Base-by-base conservation (phyloP, 2,888 invertebrate genomes). In the Therioaphis trifolii region DNA sequence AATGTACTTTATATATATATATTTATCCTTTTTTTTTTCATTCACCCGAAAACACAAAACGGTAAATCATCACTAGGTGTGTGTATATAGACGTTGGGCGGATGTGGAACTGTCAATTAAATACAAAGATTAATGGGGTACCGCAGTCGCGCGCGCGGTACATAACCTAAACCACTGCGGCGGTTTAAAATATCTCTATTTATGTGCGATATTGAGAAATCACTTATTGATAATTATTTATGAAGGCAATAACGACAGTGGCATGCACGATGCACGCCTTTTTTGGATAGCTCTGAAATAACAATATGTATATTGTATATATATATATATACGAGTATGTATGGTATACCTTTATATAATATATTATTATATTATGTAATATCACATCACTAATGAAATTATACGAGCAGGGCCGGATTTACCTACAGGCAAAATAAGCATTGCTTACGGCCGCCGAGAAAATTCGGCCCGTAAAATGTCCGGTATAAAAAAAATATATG, bases 101-200 rank as follows among this genome's bases (percentile, higher is more conserved):
- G 68, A 69, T 69, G 78, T 55, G 68, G 68, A 40, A 55, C 68
- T 69, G 78, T 78, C 78, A 69, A 78, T 78, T 69, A 55, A 78
- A 78, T 55, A 78, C 68, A 35, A 78, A 68, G 78, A 78, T 78
- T 55, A 78, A 78, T 78, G 68, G 78, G 55, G 18, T 24, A 7
- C 5, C 4, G 29, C 15, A 29, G 46, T 21, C 21, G 14, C 46
- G 12, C 4, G 46, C 46, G 15, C 46, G 11, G n/a, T 49, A 35
- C n/a, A 66, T n/a, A 58, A 66, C 66, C 49, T 63, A 27, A 46
- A 52, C 14, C 18, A 2, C 52, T 21, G 12, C 24, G 4, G 27
- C 43, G 55, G 27, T 78, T 15, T 52, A 40, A 27, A 43, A 55
- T 68, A 78, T 69, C 40, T 69, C 35, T 55, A 55, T 78, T 78